Evolutionary conservation across 2,888 invertebrate genomes (phyloP), one percentile per base, ranked within the genome.

Genomic region (Hemicrepidius hirtus): DNA sequence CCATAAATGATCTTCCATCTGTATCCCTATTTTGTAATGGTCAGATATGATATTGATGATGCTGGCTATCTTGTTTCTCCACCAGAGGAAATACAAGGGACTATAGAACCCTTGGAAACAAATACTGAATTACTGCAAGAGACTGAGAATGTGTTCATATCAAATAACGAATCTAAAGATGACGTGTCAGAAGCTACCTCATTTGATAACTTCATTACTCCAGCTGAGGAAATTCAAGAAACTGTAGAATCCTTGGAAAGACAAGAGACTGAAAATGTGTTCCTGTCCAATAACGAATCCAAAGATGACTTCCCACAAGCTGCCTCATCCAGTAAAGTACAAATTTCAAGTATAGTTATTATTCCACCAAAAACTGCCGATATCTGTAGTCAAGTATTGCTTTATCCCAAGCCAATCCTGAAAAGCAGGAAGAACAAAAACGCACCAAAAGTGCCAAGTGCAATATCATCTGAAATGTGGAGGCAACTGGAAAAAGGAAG

Each of bases 331-430:
- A 24, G 24, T 50, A 21, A 50, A 2, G 21, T 44, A 9, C 44
- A 44, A 44, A 20, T 50, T 50, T 46, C 46, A 46, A 46, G 46
- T 46, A 46, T 46, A 46, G 46, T 46, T 46, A 46, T 46, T 46
- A 46, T 46, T 46, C 50, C 50, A 10, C 21, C 50, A 7, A 50
- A 20, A 50, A 4, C 24, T 44, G 24, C 1, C 12, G 24, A 50
- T 50, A 24, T 20, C 50, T 50, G 50, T 24, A 20, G 50, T 20
- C 2, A 21, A 50, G 21, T 50, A 10, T 21, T 50, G 50, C 12
- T 20, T 50, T 50, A 50, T 50, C 24, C 24, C 50, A 50, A 50
- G 50, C 50, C 50, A 7, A 50, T 21, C 9, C 50, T 21, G 50
- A 50, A 50, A 50, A 24, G 24, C 20, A 46, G 13, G 5, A 20